These are phyloP conservation scores for Acromyrmex heyeri DNA, from an alignment of 1,140 invertebrate genomes.

Conservation along the genomic window DNA sequence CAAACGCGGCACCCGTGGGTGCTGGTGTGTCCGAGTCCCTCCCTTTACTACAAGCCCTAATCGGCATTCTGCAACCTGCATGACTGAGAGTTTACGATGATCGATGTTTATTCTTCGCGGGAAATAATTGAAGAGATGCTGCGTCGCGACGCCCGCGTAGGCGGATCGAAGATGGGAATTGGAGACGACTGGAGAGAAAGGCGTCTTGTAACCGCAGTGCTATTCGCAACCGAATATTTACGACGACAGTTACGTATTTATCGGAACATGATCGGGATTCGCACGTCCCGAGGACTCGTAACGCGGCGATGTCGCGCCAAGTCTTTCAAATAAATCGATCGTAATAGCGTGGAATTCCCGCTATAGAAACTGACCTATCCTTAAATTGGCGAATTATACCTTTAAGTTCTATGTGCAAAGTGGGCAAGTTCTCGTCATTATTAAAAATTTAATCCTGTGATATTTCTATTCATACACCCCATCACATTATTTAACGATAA, in stretches of 20 bases:
- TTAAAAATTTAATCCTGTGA: slow-evolving; percentile 20
- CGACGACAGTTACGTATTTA: slow-evolving; percentile 21
- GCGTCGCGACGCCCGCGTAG: neutral
- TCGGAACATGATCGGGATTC: neutral
- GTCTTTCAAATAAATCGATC: slow-evolving; percentile 24
- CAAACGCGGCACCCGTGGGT: neutral
- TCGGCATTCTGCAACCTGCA: neutral
- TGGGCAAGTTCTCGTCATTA: slow-evolving; percentile 4
- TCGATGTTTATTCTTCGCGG: slow-evolving; percentile 17
- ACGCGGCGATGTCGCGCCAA: neutral
- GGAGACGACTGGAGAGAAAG: neutral
- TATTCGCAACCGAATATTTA: slow-evolving; percentile 8
- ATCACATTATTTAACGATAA: neutral
- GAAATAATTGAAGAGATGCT: slow-evolving; percentile 16
- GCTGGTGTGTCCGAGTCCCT: neutral
- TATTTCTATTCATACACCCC: neutral
- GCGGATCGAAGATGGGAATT: neutral
- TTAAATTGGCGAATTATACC: slow-evolving; percentile 26
- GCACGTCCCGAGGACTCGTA: neutral
- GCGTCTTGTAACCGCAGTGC: neutral
- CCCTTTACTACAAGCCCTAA: neutral
- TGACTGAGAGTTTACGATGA: slow-evolving; percentile 11
- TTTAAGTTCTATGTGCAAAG: neutral
- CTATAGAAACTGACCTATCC: slow-evolving; percentile 17
- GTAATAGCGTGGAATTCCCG: neutral